These are phyloP conservation scores for Himalopsyche japonica DNA, from an alignment of 2,888 invertebrate species.

Conservation along the genomic window DNA sequence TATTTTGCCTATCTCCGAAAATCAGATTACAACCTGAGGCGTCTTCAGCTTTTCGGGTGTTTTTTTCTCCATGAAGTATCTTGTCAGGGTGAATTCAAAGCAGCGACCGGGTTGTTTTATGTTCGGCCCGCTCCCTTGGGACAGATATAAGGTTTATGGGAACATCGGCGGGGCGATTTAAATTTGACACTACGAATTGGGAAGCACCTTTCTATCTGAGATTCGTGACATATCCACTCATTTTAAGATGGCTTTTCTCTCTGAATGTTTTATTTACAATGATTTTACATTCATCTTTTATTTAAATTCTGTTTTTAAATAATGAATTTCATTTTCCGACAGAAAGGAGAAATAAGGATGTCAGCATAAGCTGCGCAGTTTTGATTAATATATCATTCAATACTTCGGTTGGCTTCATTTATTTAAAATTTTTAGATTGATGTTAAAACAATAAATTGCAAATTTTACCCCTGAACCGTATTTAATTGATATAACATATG, in stretches of 20 bases:
- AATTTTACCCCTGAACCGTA: no score
- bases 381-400: no score
- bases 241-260: neutral
- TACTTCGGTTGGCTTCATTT: no score
- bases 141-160: conserved; percentile 45
- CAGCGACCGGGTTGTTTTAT: conserved; percentile 27
- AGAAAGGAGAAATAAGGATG: no score
- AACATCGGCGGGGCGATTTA: neutral
- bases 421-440: no score
- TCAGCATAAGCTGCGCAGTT: no score
- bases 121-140: conserved; percentile 21
- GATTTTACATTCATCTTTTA: no score
- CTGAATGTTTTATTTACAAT: no score
- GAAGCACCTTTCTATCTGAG: neutral
- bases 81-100: neutral
- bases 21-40: neutral
- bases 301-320: no score
- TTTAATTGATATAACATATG: no score
- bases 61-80: neutral
- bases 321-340: no score
- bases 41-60: neutral
- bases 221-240: neutral
- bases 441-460: no score
- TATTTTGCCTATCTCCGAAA: neutral
- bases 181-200: neutral